Base-by-base conservation (phyloP, 2,113 vertebrate species). In the Petromus typicus region DNA sequence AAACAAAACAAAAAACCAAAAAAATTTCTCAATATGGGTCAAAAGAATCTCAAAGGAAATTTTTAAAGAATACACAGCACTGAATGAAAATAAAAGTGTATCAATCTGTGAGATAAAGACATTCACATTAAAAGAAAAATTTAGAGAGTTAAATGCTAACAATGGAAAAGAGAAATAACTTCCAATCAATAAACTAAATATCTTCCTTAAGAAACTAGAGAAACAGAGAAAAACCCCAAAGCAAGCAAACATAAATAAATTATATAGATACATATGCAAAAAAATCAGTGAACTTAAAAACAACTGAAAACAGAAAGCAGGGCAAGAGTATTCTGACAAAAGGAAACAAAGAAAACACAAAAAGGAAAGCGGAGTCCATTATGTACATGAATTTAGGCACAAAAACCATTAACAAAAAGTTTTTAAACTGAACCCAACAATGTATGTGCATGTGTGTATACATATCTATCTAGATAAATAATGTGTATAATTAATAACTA, bases 351-450 rank as follows among this genome's bases (percentile, higher is more conserved):
- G 45, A 93, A 95, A 94, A 20, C 56, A 94, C 37, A 82, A 83
- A 93, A 87, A 73, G 27, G 48, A 61, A 90, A 71, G 18, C 16
- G 45, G 8, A 79, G 37, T 73, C 37, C 11, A 90, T 5, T 78
- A 56, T 27, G 27, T 61, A 69, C 30, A 86, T 59, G 10, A 76
- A 82, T 32, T 22, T 83, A 94, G 34, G 87, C 45, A 5, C 10
- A 86, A 96, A 90, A 89, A 61, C 45, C 14, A 45, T 96, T 93
- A 86, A 54, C 18, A 37, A 96, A n/a, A 86, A n/a, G 27, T 43
- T 75, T 59, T 16, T 30, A 91, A 85, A 85, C 2, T 54, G 12
- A 87, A 91, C 61, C 40, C 54, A 82, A 69, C 56, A 79, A 69
- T 30, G 4, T 80, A 5, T 94, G 10, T 91, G 17, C 10, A 34